These are phyloP conservation scores for Eulemur rufifrons DNA, from an alignment of 2,113 vertebrate species.

Conservation along the genomic window DNA sequence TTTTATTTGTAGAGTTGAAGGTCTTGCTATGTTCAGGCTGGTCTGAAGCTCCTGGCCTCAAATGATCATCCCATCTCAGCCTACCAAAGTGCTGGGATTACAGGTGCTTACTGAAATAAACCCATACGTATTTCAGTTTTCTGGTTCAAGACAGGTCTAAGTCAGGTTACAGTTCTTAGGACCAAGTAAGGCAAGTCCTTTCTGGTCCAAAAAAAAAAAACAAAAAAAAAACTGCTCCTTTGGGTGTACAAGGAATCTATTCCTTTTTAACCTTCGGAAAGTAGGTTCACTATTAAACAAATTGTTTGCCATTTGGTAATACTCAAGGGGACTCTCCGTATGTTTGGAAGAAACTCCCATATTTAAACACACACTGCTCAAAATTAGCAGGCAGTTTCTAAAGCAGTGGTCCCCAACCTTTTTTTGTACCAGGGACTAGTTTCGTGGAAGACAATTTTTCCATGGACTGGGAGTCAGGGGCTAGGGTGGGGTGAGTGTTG, in stretches of 20 bases:
- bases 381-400: not conserved
- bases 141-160: not conserved
- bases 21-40: not conserved
- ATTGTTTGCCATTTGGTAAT: not conserved
- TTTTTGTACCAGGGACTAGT: no score
- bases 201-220: not conserved
- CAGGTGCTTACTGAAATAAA: not conserved
- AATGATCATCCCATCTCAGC: not conserved
- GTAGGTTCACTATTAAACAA: not conserved
- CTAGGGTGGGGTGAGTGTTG: no score
- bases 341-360: not conserved
- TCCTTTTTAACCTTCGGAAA: conserved; percentile 18
- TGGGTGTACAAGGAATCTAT: not conserved
- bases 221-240: not conserved
- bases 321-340: not conserved
- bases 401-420: not conserved
- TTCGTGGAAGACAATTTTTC: no score
- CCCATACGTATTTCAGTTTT: not conserved
- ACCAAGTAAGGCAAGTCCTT: not conserved
- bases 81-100: not conserved
- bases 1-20: no score
- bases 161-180: not conserved
- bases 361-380: not conserved
- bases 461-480: no score
- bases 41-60: not conserved